Evolutionary conservation across 1,140 invertebrate species (phyloP), one percentile per base, ranked within the genome.

Genomic region (Drosophila melanica): DNA sequence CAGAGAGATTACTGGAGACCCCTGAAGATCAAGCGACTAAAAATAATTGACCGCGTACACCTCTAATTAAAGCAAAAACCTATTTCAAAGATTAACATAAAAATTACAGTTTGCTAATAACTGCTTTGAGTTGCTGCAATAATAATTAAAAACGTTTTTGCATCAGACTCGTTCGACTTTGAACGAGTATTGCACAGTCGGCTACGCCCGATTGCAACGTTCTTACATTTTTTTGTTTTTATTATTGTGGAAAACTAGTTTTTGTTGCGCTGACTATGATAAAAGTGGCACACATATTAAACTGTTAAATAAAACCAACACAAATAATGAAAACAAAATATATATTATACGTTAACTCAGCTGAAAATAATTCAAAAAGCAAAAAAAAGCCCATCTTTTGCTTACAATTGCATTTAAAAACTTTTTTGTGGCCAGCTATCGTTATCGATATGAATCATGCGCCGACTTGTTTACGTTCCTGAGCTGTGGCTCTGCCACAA

Each of bases 211-310:
- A 35, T 2, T 35, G 33, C 2, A 35, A 35, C 3, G 33, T 53
- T 76, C 11, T 60, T 44, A 18, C 27, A 48, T 58, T 30, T 54
- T 63, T 27, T 5, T 27, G 3, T 75, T 75, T 35, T 58, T 66
- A 64, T 53, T 81, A 50, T 59, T 47, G 54, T 65, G 54, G 47
- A 73, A 82, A 86, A 79, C 79, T 72, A 59, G 84, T 87, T 82
- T 72, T 84, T 71, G 65, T 1, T 18, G 62, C 62, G 66, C 72
- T 82, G 76, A 79, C 82, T 75, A 62, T 72, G 79, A 87, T 76
- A 78, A 81, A 81, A 81, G 71, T 84, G 73, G 73, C 81, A 85
- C 81, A 85, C 73, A 76, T 59, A 55, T 69, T 74, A 74, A 53
- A 18, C 37, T 60, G 35, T 30, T 51, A 74, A 16, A 48, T 18